Evolutionary conservation across 1,140 invertebrate species (phyloP).

Genomic region (Drosophila yakuba): DNA sequence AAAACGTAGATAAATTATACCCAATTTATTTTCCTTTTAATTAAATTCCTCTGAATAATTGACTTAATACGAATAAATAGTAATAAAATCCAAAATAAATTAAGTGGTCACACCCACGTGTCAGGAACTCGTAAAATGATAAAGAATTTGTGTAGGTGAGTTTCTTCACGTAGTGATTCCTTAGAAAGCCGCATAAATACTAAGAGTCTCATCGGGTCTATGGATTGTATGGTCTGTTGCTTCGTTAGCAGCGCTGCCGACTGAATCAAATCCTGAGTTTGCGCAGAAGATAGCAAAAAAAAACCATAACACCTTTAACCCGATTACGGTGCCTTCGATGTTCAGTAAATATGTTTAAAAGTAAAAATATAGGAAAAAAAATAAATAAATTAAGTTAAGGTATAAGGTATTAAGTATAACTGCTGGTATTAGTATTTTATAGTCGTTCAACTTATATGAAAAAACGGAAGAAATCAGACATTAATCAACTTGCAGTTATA

Average conservation of each 20-base stretch:
- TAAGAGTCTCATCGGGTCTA: conserved; percentile 1
- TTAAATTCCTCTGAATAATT: no score
- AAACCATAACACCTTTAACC: conserved; percentile 37
- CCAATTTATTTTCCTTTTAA: no score
- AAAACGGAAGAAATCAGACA: background rate
- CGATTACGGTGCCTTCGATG: background rate
- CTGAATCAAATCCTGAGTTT: conserved; percentile 21
- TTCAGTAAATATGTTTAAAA: background rate
- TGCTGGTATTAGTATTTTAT: no score
- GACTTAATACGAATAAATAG: no score
- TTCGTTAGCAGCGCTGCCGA: conserved; percentile 15
- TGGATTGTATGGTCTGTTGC: conserved; percentile 4
- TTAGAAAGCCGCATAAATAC: conserved; percentile 12
- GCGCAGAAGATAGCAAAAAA: conserved; percentile 22
- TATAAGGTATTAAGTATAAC: no score
- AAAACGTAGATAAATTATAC: no score
- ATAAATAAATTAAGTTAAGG: no score
- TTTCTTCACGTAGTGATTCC: background rate
- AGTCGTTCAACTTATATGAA: no score
- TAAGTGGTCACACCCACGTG: background rate
- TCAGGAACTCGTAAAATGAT: background rate
- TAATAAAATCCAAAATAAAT: background rate
- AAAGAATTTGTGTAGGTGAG: background rate
- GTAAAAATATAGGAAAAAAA: no score
- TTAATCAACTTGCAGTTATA: background rate